A percentile compares a stretch with the other conserved stretches of the same genome.
These are phyloP conservation scores for Pseudomyrmex flavicornis DNA, from an alignment of 1,140 invertebrate genomes.

Conservation along the genomic window DNA sequence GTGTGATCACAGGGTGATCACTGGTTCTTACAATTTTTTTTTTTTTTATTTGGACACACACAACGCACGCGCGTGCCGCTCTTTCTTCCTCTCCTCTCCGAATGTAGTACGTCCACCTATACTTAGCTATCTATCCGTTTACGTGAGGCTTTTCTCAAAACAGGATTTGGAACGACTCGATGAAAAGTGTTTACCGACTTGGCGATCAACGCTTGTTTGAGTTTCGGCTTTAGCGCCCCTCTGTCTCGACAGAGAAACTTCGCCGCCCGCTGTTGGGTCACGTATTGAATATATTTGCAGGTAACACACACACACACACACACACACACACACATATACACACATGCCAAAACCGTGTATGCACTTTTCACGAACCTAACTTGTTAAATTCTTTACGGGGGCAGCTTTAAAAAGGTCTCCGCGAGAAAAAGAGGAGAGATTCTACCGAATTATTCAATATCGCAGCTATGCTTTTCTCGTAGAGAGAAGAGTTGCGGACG, in stretches of 20 bases:
- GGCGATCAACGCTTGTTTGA: conserved; percentile 60
- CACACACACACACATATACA: no score
- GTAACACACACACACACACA: conserved; percentile 21
- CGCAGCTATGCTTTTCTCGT: background rate
- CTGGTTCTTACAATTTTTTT: conserved; percentile 36
- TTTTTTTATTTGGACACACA: conserved; percentile 12
- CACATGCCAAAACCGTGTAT: background rate
- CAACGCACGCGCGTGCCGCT: conserved; percentile 14
- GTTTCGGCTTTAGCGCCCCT: conserved; percentile 46
- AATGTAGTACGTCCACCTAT: conserved; percentile 28
- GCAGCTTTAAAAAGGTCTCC: conserved; percentile 34
- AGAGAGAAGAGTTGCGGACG: background rate
- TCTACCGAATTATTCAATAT: conserved; percentile 54
- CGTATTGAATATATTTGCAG: conserved; percentile 58
- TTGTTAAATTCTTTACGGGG: conserved; percentile 47
- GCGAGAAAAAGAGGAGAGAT: background rate
- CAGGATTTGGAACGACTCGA: conserved; percentile 60
- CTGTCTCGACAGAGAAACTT: conserved; percentile 22
- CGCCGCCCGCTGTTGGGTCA: conserved; percentile 34
- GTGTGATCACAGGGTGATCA: conserved; percentile 46
- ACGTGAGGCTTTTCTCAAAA: conserved; percentile 59
- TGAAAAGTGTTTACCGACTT: conserved; percentile 62
- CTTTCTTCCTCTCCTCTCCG: background rate
- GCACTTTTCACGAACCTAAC: conserved; percentile 56
- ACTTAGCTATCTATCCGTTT: conserved; percentile 38